Evolutionary conservation across 2,888 invertebrate genomes (phyloP).

Genomic region (Oegoconia quadripuncta): DNA sequence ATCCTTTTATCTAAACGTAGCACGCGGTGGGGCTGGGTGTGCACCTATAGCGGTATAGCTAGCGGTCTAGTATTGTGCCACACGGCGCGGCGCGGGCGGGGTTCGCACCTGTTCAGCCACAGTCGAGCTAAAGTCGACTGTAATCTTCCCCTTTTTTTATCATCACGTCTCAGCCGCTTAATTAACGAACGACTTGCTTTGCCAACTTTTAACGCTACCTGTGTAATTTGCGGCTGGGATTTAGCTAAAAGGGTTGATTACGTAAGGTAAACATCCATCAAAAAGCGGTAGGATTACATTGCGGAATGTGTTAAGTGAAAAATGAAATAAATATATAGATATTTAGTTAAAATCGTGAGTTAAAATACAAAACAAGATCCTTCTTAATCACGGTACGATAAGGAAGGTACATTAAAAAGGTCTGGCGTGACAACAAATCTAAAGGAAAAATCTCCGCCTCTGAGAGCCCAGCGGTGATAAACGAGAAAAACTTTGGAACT

Average conservation of each 20-base stretch:
- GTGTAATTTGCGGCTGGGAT: too few relatives aligned
- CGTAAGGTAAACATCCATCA: too few relatives aligned
- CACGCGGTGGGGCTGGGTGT: constrained; percentile 49
- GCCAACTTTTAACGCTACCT: constrained; percentile 27
- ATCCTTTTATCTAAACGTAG: constrained; percentile 67
- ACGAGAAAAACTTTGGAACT: constrained; percentile 80
- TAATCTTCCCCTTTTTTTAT: constrained; percentile 55
- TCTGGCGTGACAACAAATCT: constrained; percentile 80
- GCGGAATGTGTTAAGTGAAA: background rate
- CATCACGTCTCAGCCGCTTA: constrained; percentile 46
- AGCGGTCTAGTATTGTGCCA: constrained; percentile 21
- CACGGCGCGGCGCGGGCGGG: constrained; percentile 16
- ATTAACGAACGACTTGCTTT: constrained; percentile 45
- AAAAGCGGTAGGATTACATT: background rate
- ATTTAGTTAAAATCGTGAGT: too few relatives aligned
- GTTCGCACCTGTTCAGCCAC: constrained; percentile 53
- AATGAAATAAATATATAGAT: background rate
- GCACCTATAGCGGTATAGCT: constrained; percentile 27
- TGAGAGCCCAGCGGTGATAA: constrained; percentile 78
- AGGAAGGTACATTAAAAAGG: constrained; percentile 79
- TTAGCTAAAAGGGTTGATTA: too few relatives aligned
- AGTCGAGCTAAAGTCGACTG: constrained; percentile 37
- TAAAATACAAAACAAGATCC: constrained; percentile 53
- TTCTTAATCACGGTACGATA: constrained; percentile 71
- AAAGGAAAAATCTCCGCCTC: constrained; percentile 79